Percentiles rank a stretch among this genome's conserved stretches.
phyloP scores from a whole-genome alignment of 2,113 vertebrate species.

The Verasper variegatus region DNA sequence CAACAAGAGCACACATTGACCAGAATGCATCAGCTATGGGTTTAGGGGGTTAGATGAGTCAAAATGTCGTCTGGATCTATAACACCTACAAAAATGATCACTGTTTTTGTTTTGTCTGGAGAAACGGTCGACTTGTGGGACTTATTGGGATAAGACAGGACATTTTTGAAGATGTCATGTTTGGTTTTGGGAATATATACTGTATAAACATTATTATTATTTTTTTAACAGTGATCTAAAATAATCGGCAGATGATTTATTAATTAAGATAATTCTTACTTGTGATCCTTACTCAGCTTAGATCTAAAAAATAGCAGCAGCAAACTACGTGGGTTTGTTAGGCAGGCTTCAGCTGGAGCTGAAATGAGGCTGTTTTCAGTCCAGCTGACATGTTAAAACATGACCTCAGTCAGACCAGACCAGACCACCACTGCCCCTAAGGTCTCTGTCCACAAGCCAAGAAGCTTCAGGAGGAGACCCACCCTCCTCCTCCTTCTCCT shows the following conservation, averaged over 20 bases:
- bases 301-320: background rate
- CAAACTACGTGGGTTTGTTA: background rate
- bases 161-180: no score
- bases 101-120: no score
- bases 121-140: no score
- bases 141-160: no score
- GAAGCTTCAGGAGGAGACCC: conserved; percentile 5
- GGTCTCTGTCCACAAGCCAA: conserved; percentile 33
- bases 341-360: background rate
- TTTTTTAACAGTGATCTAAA: no score
- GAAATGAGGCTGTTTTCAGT: conserved; percentile 1
- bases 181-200: no score
- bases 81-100: no score
- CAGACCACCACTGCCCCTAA: conserved; percentile 29
- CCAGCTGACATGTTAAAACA: conserved; percentile 53
- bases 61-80: no score
- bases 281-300: background rate
- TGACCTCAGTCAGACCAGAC: conserved; percentile 26
- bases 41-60: no score
- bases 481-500: conserved; percentile 20
- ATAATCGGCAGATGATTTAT: background rate
- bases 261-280: background rate
- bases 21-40: no score
- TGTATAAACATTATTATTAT: no score
- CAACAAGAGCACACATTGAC: no score